These are phyloP conservation scores for Pachypsylla venusta DNA, from an alignment of 1,140 invertebrate species.

Conservation along the genomic window DNA sequence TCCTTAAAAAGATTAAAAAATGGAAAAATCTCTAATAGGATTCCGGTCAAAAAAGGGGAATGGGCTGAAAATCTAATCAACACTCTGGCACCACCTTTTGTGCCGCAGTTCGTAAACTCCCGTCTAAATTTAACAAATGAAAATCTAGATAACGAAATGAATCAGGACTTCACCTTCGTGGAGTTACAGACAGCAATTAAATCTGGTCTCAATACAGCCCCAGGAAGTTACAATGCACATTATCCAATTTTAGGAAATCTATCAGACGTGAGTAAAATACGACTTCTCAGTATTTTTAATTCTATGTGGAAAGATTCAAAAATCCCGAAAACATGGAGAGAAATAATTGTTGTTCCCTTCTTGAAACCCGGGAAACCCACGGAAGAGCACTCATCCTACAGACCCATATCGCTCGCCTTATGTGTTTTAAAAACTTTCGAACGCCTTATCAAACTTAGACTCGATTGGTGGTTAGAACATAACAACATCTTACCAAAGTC, in stretches of 20 bases:
- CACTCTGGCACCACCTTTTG: not conserved
- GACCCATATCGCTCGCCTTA: not conserved
- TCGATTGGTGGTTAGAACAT: conserved; percentile 3
- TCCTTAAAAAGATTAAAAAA: not conserved
- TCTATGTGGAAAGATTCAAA: not conserved
- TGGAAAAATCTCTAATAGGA: not conserved
- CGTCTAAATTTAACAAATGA: not conserved
- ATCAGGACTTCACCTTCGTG: not conserved
- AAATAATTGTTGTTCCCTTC: not conserved
- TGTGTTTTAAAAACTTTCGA: conserved; percentile 6
- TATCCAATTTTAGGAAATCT: not conserved
- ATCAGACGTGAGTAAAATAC: not conserved
- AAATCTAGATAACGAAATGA: conserved; percentile 3
- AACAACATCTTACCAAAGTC: not conserved
- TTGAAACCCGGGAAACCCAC: not conserved
- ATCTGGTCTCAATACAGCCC: not conserved
- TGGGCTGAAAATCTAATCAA: not conserved
- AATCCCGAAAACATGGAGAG: not conserved
- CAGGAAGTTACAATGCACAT: not conserved
- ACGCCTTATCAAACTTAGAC: not conserved
- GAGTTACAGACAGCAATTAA: conserved; percentile 8
- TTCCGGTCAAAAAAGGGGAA: not conserved
- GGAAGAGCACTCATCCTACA: not conserved
- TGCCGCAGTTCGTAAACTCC: not conserved
- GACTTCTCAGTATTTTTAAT: conserved; percentile 6